phyloP scores from a whole-genome alignment of 2,888 invertebrate species.

The Spilarctia lutea region DNA sequence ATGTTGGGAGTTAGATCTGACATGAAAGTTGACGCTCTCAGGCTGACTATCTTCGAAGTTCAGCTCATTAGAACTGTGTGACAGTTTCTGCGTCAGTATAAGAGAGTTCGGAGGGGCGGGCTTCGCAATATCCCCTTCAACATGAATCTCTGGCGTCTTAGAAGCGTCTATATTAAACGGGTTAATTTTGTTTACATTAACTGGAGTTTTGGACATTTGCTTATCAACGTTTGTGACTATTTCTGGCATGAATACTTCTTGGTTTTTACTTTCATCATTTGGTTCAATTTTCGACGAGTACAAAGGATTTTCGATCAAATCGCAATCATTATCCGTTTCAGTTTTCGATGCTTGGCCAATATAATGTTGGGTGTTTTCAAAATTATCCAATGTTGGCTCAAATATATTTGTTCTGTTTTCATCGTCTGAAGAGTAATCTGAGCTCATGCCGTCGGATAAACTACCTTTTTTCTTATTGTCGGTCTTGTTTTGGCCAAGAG shows the following conservation, averaged over 20 bases:
- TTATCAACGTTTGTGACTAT: slow-evolving; percentile 67
- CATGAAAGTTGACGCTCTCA: slow-evolving; percentile 65
- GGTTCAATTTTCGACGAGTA: slow-evolving; percentile 83
- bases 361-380: slow-evolving; percentile 82
- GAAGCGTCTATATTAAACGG: slow-evolving; percentile 69
- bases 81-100: slow-evolving; percentile 87
- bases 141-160: slow-evolving; percentile 89
- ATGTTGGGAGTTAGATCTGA: slow-evolving; percentile 87
- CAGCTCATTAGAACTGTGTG: slow-evolving; percentile 90
- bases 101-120: slow-evolving; percentile 85
- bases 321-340: slow-evolving; percentile 74
- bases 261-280: slow-evolving; percentile 57
- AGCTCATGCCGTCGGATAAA: slow-evolving; percentile 88
- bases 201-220: slow-evolving; percentile 71
- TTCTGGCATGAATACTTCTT: slow-evolving; percentile 87
- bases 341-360: slow-evolving; percentile 70
- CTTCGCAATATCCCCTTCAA: slow-evolving; percentile 74
- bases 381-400: slow-evolving; percentile 83
- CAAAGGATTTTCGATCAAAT: slow-evolving; percentile 79
- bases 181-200: slow-evolving; percentile 70
- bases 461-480: slow-evolving; percentile 88
- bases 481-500: slow-evolving; percentile 77
- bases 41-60: slow-evolving; percentile 72
- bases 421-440: slow-evolving; percentile 85
- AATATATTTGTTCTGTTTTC: slow-evolving; percentile 82